Evolutionary conservation across 2,888 invertebrate species (phyloP).

Genomic region (Zonitis immaculata): DNA sequence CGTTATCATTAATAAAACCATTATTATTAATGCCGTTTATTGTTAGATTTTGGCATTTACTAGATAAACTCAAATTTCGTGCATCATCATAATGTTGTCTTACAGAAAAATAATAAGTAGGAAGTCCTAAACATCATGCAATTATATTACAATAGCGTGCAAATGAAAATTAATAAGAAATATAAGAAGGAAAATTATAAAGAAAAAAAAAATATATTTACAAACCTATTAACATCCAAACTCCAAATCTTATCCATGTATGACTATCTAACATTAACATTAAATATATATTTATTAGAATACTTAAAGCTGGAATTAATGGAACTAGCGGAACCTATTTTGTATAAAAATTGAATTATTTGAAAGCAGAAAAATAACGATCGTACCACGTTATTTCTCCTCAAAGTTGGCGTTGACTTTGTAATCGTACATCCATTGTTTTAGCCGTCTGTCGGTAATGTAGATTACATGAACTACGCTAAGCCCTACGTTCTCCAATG

Average conservation of each 20-base stretch:
- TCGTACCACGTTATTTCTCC: too few relatives aligned
- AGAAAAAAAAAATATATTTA: constrained; percentile 17
- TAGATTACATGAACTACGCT: too few relatives aligned
- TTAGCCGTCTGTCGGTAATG: too few relatives aligned
- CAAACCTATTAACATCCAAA: constrained; percentile 80
- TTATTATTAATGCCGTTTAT: constrained; percentile 20
- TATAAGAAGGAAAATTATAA: constrained; percentile 2
- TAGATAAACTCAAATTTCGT: constrained; percentile 22
- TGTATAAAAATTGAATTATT: too few relatives aligned
- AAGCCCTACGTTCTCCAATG: too few relatives aligned
- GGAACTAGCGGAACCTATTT: constrained; percentile 79
- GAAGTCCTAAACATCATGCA: constrained; percentile 41
- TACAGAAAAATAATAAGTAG: constrained; percentile 40
- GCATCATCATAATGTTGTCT: constrained; percentile 24
- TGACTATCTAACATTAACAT: constrained; percentile 72
- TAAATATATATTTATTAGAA: constrained; percentile 77
- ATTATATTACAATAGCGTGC: constrained; percentile 37
- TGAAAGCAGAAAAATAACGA: too few relatives aligned
- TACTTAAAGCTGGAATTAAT: constrained; percentile 72
- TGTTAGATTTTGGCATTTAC: not conserved
- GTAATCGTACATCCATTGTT: too few relatives aligned
- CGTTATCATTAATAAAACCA: constrained; percentile 16
- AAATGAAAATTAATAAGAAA: constrained; percentile 5
- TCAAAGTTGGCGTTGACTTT: too few relatives aligned
- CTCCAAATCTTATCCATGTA: constrained; percentile 79